A percentile compares a stretch with the other conserved stretches of the same genome.
Evolutionary conservation across 2,888 invertebrate species (phyloP).

Genomic region (Pyralis farinalis): DNA sequence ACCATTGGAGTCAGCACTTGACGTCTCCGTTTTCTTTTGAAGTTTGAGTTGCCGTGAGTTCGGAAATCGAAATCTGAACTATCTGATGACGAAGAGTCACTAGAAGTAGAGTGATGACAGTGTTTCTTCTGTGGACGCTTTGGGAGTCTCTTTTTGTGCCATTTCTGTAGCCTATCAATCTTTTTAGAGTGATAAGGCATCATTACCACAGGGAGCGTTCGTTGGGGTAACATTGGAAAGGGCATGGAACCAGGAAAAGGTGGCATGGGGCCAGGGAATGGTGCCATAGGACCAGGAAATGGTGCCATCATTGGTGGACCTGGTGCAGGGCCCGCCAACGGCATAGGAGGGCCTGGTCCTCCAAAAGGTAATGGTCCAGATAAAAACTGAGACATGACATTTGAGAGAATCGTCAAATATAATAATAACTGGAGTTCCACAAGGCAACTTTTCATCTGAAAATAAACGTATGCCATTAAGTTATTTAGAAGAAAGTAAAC

Average conservation of each 20-base stretch:
- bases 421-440: neutral
- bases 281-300: slow-evolving; percentile 22
- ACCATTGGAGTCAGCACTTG: slow-evolving; percentile 63
- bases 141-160: slow-evolving; percentile 15
- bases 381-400: neutral
- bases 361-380: too few species aligned
- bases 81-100: slow-evolving; percentile 23
- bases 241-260: slow-evolving; percentile 18
- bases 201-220: slow-evolving; percentile 52
- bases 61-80: slow-evolving; percentile 7
- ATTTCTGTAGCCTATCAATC: slow-evolving; percentile 23
- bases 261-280: slow-evolving; percentile 21
- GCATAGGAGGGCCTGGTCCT: neutral
- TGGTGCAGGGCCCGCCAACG: neutral
- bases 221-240: slow-evolving; percentile 31
- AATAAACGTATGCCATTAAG: neutral
- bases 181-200: slow-evolving; percentile 56
- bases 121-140: slow-evolving; percentile 20
- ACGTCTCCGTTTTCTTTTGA: slow-evolving; percentile 21
- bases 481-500: too few species aligned
- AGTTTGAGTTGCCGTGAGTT: neutral
- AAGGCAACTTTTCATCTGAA: neutral
- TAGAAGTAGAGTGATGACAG: slow-evolving; percentile 13
- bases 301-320: slow-evolving; percentile 17
- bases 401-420: neutral